These are phyloP conservation scores for Cotesia congregata DNA, from an alignment of 2,888 invertebrate genomes.

Conservation along the genomic window DNA sequence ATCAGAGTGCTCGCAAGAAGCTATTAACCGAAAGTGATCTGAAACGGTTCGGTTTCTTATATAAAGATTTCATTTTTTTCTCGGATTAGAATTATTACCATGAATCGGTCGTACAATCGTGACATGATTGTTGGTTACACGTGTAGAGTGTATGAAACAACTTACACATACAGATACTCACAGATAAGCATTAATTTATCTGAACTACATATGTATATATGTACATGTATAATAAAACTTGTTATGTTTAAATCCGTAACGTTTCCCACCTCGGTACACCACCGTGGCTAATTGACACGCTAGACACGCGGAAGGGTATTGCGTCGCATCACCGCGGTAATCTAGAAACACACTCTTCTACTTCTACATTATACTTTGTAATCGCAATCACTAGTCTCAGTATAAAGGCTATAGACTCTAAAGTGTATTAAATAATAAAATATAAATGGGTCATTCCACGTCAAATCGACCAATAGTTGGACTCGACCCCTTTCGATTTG, in stretches of 20 bases:
- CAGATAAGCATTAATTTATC: background rate
- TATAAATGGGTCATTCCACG: no score
- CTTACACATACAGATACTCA: background rate
- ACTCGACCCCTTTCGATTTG: no score
- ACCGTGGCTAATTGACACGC: slow-evolving; percentile 66
- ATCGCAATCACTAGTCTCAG: slow-evolving; percentile 45
- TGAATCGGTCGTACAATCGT: background rate
- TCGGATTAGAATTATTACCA: background rate
- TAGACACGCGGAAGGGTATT: slow-evolving; percentile 56
- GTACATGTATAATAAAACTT: slow-evolving; percentile 3
- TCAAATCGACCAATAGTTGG: no score
- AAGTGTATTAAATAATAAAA: background rate
- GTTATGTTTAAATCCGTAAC: background rate
- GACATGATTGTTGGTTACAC: background rate
- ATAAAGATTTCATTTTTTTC: slow-evolving; percentile 4
- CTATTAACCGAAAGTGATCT: slow-evolving; percentile 6
- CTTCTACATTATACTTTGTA: slow-evolving; percentile 65
- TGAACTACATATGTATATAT: background rate
- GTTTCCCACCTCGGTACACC: slow-evolving; percentile 52
- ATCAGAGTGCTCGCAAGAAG: slow-evolving; percentile 4
- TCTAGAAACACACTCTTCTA: slow-evolving; percentile 57
- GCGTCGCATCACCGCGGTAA: slow-evolving; percentile 58
- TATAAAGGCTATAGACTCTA: slow-evolving; percentile 22
- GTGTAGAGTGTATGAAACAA: background rate
- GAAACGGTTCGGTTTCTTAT: slow-evolving; percentile 7